Percentiles rank a stretch among this genome's conserved stretches.
These are phyloP conservation scores for Grus americana DNA, from an alignment of 2,113 vertebrate genomes.

Conservation along the genomic window DNA sequence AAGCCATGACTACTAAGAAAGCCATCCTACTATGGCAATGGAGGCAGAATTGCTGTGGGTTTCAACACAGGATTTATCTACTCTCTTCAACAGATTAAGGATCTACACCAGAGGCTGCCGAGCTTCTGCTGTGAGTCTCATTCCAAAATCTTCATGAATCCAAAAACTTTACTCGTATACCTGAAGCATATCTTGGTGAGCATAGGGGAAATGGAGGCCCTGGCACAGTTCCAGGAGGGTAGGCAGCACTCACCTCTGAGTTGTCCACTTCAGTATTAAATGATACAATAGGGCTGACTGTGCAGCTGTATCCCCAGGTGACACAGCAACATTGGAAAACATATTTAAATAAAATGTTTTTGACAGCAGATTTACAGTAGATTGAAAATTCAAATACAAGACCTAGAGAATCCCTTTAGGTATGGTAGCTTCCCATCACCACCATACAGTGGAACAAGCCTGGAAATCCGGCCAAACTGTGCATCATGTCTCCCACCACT, in stretches of 20 bases:
- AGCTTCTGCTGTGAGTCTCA: background rate
- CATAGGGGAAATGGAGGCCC: background rate
- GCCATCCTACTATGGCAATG: background rate
- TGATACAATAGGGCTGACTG: background rate
- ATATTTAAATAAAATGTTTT: background rate
- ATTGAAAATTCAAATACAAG: background rate
- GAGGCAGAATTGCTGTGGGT: background rate
- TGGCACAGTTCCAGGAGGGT: background rate
- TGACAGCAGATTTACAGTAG: background rate
- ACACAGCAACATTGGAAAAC: background rate
- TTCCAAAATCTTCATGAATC: background rate
- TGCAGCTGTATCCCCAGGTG: background rate
- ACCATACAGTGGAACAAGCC: background rate
- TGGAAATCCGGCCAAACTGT: background rate
- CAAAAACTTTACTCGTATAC: background rate
- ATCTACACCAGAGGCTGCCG: background rate
- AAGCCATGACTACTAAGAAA: background rate
- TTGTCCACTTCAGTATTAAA: background rate
- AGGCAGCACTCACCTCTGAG: background rate
- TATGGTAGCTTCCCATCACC: background rate
- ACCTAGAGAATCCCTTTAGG: background rate
- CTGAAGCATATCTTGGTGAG: background rate
- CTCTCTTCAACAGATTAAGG: background rate
- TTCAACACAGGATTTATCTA: background rate
- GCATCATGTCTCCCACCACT: background rate